Percentiles rank a stretch among this genome's conserved stretches.
Evolutionary conservation across 2,888 invertebrate genomes (phyloP).

Genomic region (Chrysina gloriosa): DNA sequence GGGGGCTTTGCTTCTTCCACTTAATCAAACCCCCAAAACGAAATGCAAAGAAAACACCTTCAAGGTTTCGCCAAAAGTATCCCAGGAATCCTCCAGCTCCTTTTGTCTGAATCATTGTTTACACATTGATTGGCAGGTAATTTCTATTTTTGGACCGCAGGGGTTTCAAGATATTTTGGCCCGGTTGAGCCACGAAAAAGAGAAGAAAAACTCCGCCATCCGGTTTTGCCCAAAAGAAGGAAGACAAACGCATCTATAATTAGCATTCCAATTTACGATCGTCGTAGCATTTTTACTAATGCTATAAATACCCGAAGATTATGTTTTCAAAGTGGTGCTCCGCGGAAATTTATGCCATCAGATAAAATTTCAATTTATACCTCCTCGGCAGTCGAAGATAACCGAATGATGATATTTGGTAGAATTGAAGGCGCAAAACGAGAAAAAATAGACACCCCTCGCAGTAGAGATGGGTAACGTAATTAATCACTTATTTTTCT

Average conservation of each 20-base stretch:
- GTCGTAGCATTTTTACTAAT: neutral
- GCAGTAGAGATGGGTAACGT: neutral
- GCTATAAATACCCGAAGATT: slow-evolving; percentile 28
- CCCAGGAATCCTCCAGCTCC: neutral
- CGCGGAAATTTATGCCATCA: slow-evolving; percentile 19
- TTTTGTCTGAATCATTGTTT: slow-evolving; percentile 13
- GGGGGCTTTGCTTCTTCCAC: too few species aligned
- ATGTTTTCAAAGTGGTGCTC: slow-evolving; percentile 25
- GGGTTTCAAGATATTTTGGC: slow-evolving; percentile 14
- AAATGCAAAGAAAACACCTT: slow-evolving; percentile 1
- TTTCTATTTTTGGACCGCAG: slow-evolving; percentile 26
- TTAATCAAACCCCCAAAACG: too few species aligned
- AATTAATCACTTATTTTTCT: too few species aligned
- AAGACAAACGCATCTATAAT: slow-evolving; percentile 15
- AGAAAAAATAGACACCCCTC: neutral
- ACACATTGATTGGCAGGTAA: slow-evolving; percentile 30
- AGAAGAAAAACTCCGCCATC: neutral
- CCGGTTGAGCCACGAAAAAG: neutral
- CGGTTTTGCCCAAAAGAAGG: neutral
- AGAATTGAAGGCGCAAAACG: neutral
- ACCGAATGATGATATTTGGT: neutral
- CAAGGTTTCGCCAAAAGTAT: neutral
- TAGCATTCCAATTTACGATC: slow-evolving; percentile 17
- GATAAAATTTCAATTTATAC: slow-evolving; percentile 17
- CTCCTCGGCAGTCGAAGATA: slow-evolving; percentile 1